Percentiles rank a stretch among this genome's conserved stretches.
Evolutionary conservation across 2,797 vertebrate species (phyloP).

Genomic region (Nyctibius grandis): DNA sequence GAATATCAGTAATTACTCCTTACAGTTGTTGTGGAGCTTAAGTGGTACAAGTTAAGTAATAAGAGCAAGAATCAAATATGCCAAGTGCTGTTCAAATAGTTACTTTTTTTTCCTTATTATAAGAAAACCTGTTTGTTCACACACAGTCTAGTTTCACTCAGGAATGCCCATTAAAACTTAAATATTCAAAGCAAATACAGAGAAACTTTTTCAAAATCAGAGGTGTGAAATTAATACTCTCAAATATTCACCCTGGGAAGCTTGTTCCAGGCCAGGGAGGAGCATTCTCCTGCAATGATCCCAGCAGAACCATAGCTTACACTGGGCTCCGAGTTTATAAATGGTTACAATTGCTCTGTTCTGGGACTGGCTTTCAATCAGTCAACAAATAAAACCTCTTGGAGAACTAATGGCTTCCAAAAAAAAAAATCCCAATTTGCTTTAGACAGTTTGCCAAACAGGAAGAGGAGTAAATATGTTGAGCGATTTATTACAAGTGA

Average conservation of each 20-base stretch:
- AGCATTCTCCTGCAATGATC: not conserved
- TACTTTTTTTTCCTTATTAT: not conserved
- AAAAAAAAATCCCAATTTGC: not conserved
- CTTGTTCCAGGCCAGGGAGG: not conserved
- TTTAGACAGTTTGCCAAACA: conserved; percentile 44
- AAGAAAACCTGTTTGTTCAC: not conserved
- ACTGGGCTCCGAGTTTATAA: not conserved
- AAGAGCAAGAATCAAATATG: not conserved
- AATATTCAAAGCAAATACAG: not conserved
- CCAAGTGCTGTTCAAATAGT: not conserved
- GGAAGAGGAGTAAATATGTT: conserved; percentile 31
- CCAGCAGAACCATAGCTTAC: not conserved
- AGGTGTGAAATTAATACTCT: not conserved
- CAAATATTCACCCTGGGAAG: not conserved
- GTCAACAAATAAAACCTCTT: conserved; percentile 28
- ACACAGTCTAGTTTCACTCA: not conserved
- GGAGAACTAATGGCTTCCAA: not conserved
- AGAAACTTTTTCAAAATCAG: not conserved
- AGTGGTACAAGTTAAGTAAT: not conserved
- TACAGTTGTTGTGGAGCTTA: not conserved
- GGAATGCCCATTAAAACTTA: not conserved
- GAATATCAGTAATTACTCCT: not conserved
- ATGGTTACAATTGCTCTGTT: not conserved
- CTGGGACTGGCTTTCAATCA: conserved; percentile 9
- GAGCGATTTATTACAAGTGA: conserved; percentile 35